Conservation (phyloP, 2,888 invertebrate genomes). For the Cylindroiulus punctatus region DNA sequence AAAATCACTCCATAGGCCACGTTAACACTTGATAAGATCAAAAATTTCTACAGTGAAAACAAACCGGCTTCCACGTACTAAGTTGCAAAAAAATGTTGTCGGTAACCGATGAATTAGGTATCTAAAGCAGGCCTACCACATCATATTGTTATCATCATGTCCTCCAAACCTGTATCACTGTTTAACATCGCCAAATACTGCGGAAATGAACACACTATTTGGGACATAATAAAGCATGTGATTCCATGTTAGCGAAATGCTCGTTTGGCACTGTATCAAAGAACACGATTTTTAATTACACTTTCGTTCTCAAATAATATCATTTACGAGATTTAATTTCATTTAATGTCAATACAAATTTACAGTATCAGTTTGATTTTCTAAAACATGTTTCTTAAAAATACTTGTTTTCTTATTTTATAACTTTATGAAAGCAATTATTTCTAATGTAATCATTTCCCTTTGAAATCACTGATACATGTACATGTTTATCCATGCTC, state of each 20-base stretch:
- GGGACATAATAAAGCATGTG: not conserved
- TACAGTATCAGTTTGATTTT: not conserved
- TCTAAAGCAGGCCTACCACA: constrained; percentile 39
- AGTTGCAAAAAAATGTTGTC: not conserved
- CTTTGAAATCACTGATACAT: not conserved
- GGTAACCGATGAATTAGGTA: constrained; percentile 4
- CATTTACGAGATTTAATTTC: too few relatives aligned
- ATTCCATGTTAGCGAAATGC: not conserved
- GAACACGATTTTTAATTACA: too few relatives aligned
- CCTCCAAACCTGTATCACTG: constrained; percentile 22
- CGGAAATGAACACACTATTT: constrained; percentile 7
- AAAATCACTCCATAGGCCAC: not conserved
- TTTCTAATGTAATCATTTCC: not conserved
- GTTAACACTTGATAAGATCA: not conserved
- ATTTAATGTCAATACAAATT: too few relatives aligned
- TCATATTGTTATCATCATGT: not conserved
- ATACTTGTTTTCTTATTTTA: not conserved
- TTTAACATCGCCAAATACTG: constrained; percentile 3
- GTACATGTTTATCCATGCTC: not conserved
- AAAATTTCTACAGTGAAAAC: not conserved
- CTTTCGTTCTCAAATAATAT: too few relatives aligned
- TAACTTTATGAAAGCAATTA: not conserved
- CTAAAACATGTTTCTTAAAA: not conserved
- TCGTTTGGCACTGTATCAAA: too few relatives aligned
- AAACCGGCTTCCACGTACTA: not conserved